Evolutionary conservation across 2,113 vertebrate species (phyloP).

Genomic region (Capreolus pygargus): DNA sequence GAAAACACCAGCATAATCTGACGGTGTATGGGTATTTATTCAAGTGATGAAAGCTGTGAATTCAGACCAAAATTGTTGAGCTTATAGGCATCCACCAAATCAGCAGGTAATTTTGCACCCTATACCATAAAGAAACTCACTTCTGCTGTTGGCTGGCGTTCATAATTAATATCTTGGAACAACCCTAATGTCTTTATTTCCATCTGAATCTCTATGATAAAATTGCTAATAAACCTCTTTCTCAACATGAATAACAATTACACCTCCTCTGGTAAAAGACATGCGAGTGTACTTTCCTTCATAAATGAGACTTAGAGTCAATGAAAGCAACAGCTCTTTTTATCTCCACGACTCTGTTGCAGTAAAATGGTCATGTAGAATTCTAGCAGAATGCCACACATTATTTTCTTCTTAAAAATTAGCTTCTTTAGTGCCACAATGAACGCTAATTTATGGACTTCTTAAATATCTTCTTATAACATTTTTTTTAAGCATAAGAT

Average conservation of each 20-base stretch:
- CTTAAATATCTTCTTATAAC: slow-evolving; percentile 61
- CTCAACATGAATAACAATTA: slow-evolving; percentile 65
- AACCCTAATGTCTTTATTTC: slow-evolving; percentile 60
- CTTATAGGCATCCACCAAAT: background rate
- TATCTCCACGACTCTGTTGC: slow-evolving; percentile 68
- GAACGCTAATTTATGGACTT: slow-evolving; percentile 76
- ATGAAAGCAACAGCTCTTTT: slow-evolving; percentile 69
- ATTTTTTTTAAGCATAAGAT: slow-evolving; percentile 57
- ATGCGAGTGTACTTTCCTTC: slow-evolving; percentile 70
- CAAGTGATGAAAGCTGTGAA: background rate
- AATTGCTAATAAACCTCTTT: slow-evolving; percentile 66
- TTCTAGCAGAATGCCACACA: slow-evolving; percentile 58
- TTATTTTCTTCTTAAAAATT: slow-evolving; percentile 74
- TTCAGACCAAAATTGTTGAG: background rate
- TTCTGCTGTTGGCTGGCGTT: background rate
- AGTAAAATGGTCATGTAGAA: slow-evolving; percentile 66
- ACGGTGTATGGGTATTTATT: background rate
- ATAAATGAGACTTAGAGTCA: slow-evolving; percentile 75
- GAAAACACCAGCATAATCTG: background rate
- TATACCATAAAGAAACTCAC: background rate
- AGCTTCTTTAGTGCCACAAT: slow-evolving; percentile 66
- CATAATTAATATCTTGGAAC: slow-evolving; percentile 71
- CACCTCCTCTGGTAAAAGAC: slow-evolving; percentile 70
- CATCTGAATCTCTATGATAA: slow-evolving; percentile 47
- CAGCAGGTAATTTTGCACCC: background rate